Conservation (phyloP, 2,888 invertebrate genomes). For the Caenorhabditis uteleia region DNA sequence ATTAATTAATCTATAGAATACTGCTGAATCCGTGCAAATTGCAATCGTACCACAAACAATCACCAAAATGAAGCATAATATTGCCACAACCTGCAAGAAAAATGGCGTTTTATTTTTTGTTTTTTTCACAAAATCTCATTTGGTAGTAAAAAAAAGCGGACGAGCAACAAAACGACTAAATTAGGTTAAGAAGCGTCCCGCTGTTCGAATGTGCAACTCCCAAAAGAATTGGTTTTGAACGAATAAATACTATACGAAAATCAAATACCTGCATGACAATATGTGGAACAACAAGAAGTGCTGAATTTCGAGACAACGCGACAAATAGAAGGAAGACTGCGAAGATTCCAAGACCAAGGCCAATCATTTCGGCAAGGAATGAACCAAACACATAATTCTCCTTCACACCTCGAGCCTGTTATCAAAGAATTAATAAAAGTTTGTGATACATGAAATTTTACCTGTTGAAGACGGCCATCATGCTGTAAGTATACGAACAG, state of each 20-base stretch:
- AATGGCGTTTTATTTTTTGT: not conserved
- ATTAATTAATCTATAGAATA: slow-evolving; percentile 67
- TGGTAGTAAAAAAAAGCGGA: too few relatives aligned
- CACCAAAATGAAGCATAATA: slow-evolving; percentile 58
- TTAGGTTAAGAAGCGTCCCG: too few relatives aligned
- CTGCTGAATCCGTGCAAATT: slow-evolving; percentile 60
- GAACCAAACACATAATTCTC: slow-evolving; percentile 54
- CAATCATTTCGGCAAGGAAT: slow-evolving; percentile 53
- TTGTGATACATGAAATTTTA: too few relatives aligned
- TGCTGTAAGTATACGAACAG: slow-evolving; percentile 66
- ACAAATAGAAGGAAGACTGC: slow-evolving; percentile 59
- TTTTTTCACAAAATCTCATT: not conserved
- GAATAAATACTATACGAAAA: not conserved
- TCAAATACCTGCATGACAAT: slow-evolving; percentile 65
- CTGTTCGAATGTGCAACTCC: too few relatives aligned
- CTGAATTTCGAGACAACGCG: slow-evolving; percentile 59
- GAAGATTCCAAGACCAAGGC: slow-evolving; percentile 51
- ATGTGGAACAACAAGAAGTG: slow-evolving; percentile 65
- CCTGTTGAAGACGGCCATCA: slow-evolving; percentile 49
- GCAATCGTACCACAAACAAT: slow-evolving; percentile 62
- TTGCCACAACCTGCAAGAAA: slow-evolving; percentile 55
- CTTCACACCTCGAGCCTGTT: slow-evolving; percentile 51
- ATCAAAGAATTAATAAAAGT: too few relatives aligned
- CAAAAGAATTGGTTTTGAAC: not conserved
- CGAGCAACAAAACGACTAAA: not conserved